Evolutionary conservation across 2,888 invertebrate species (phyloP).

Genomic region (Gasteruption jaculator): DNA sequence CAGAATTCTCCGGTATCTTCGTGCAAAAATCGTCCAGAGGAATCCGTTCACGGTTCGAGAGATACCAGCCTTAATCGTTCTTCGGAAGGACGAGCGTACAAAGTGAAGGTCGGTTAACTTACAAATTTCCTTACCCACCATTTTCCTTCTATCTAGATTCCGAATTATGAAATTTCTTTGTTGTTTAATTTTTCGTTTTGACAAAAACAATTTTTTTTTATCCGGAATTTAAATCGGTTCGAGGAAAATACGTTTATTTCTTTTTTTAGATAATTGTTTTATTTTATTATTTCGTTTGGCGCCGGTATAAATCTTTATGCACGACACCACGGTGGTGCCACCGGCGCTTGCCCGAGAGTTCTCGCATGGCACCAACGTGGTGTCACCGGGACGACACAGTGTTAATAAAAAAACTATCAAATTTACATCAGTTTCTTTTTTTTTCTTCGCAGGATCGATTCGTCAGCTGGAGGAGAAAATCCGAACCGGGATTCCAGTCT

Average conservation of each 20-base stretch:
- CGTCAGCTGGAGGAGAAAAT: slow-evolving; percentile 68
- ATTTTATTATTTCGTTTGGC: too few species aligned
- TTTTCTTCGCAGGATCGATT: slow-evolving; percentile 49
- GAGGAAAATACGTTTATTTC: background rate
- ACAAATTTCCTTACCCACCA: slow-evolving; percentile 7
- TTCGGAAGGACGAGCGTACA: slow-evolving; percentile 40
- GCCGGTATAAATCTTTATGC: too few species aligned
- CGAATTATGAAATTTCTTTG: too few species aligned
- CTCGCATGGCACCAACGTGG: too few species aligned
- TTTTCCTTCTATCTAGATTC: background rate
- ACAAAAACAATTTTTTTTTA: slow-evolving; percentile 5
- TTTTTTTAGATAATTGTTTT: too few species aligned
- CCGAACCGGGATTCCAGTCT: slow-evolving; percentile 62
- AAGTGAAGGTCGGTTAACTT: slow-evolving; percentile 38
- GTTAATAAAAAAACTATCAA: too few species aligned
- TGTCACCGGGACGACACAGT: too few species aligned
- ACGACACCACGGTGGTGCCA: too few species aligned
- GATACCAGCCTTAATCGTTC: slow-evolving; percentile 40
- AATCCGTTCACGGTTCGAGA: slow-evolving; percentile 30
- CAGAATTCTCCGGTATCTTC: slow-evolving; percentile 41
- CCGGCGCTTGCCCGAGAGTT: too few species aligned
- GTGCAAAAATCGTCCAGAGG: slow-evolving; percentile 37
- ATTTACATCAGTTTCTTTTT: background rate
- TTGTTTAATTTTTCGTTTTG: slow-evolving; percentile 1
- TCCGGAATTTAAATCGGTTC: background rate